phyloP scores from a whole-genome alignment of 2,113 vertebrate species.

The Polypterus bichir region DNA sequence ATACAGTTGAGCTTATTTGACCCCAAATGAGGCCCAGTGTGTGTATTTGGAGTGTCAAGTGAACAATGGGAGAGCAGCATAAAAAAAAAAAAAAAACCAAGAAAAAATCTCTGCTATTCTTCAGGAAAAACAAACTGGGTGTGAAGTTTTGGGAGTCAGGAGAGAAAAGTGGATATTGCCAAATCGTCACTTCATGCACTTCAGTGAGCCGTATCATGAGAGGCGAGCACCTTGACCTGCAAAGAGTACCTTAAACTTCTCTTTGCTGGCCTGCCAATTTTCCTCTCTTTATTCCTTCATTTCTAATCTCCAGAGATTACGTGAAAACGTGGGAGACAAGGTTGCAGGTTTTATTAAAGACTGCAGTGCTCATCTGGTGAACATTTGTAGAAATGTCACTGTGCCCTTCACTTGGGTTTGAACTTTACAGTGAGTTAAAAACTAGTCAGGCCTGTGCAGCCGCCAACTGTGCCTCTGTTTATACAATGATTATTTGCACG shows the following conservation, averaged over 20 bases:
- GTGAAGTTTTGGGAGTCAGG: no score
- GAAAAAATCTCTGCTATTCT: no score
- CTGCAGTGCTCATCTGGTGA: constrained; percentile 10
- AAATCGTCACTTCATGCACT: constrained; percentile 31
- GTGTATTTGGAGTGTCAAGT: background rate
- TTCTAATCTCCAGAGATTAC: constrained; percentile 27
- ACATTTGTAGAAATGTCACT: background rate
- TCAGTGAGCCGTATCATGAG: constrained; percentile 16
- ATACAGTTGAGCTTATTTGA: background rate
- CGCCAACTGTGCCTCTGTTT: no score
- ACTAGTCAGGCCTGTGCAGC: no score
- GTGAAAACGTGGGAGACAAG: constrained; percentile 43
- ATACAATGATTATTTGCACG: no score
- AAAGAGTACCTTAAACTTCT: constrained; percentile 48
- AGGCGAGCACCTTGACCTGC: constrained; percentile 53
- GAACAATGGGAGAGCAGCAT: no score
- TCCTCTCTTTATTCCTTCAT: constrained; percentile 32
- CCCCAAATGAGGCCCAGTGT: background rate
- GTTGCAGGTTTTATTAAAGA: constrained; percentile 49
- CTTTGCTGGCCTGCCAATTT: constrained; percentile 35
- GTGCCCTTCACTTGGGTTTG: constrained; percentile 1
- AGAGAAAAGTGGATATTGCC: constrained; percentile 17
- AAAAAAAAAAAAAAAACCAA: no score
- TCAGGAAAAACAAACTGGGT: no score
- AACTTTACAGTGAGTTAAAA: background rate